Conservation (phyloP, 2,888 invertebrate genomes). For the Tiphia femorata region DNA sequence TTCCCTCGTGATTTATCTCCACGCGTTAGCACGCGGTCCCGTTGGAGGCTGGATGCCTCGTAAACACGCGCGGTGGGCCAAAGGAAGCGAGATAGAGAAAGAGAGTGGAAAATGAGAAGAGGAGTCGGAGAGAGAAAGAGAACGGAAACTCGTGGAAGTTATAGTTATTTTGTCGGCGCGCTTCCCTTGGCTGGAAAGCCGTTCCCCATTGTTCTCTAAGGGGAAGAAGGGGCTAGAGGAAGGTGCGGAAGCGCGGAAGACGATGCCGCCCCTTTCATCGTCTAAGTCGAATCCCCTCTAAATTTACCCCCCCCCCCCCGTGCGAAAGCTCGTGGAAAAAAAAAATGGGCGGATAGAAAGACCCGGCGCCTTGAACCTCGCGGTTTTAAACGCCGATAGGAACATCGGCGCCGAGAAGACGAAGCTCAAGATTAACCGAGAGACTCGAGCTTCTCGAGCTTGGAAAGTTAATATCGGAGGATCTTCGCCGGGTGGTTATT, state of each 20-base stretch:
- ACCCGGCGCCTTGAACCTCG: background rate
- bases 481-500: too few species aligned
- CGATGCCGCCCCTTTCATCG: too few species aligned
- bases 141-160: constrained; percentile 22
- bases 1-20: constrained; percentile 10
- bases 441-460: too few species aligned
- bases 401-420: too few species aligned
- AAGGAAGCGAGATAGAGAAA: background rate
- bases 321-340: background rate
- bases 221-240: background rate
- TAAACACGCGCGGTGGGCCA: constrained; percentile 18
- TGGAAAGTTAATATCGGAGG: too few species aligned
- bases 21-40: constrained; percentile 1
- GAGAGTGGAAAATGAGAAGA: too few species aligned
- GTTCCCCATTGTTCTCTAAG: constrained; percentile 10
- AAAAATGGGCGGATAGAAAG: background rate
- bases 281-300: too few species aligned
- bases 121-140: too few species aligned
- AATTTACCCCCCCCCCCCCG: too few species aligned
- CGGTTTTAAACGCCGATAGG: too few species aligned
- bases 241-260: background rate
- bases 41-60: background rate
- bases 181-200: constrained; percentile 5
- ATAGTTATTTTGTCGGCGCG: constrained; percentile 26
- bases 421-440: too few species aligned